A percentile compares a stretch with the other conserved stretches of the same genome.
Conservation (phyloP, 2,797 vertebrate genomes). For the Danio choprae region DNA sequence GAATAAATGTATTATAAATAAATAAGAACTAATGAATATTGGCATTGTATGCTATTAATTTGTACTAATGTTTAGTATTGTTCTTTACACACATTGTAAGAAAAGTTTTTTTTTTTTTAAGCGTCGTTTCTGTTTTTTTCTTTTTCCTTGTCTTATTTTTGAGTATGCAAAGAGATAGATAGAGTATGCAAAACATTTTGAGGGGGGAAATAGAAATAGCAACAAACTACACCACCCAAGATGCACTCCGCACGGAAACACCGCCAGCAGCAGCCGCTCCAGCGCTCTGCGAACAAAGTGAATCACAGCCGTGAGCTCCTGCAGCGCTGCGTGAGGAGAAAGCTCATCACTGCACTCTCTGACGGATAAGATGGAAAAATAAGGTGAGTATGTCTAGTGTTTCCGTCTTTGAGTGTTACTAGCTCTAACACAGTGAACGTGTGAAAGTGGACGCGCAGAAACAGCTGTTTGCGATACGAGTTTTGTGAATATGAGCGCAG, state of each 20-base stretch:
- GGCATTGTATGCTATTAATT: too few species aligned
- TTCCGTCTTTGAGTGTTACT: not conserved
- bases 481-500: not conserved
- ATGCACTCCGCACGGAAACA: constrained; percentile 26
- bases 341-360: constrained; percentile 3
- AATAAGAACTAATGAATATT: too few species aligned
- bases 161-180: not conserved
- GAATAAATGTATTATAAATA: too few species aligned
- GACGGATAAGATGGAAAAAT: constrained; percentile 7
- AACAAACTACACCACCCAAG: constrained; percentile 44
- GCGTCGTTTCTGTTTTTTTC: not conserved
- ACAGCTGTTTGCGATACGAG: not conserved
- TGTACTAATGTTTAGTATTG: too few species aligned
- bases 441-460: not conserved
- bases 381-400: constrained; percentile 23
- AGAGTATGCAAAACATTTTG: too few species aligned
- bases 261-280: constrained; percentile 18
- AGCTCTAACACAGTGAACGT: not conserved
- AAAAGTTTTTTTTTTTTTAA: not conserved
- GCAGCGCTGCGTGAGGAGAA: constrained; percentile 35
- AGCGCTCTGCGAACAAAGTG: constrained; percentile 48
- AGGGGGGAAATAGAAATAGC: not conserved
- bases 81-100: too few species aligned
- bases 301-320: constrained; percentile 17
- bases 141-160: not conserved